Evolutionary conservation across 2,797 vertebrate genomes (phyloP), one percentile per base, ranked within the genome.

Genomic region (Lateolabrax maculatus): DNA sequence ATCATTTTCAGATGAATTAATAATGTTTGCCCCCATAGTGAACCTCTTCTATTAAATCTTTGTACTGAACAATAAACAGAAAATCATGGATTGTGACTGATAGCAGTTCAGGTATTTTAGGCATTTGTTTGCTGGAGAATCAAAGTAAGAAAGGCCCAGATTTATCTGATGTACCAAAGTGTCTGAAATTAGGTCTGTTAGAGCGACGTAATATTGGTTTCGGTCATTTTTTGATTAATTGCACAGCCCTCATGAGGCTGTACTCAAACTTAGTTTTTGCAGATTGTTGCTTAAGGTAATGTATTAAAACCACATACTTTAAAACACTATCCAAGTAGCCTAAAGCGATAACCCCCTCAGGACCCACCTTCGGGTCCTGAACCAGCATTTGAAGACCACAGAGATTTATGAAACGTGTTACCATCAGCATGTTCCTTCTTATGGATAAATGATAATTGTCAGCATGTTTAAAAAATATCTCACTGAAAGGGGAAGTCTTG

Each of bases 401-500:
- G 27, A 80, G 67, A 67, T 62, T 41, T 1, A 44, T 58, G 21
- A 31, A 51, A 48, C 66, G 27, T 84, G 77, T 76, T 62, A 18
- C 36, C 67, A 52, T 87, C 80, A 76, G 81, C 79, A 75, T 31
- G 51, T 81, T 84, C 44, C 43, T 53, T 52, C 43, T 63, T 53
- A 27, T 61, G 68, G 53, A 65, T 70, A 56, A 68, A 81, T 71
- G 52, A 11, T 58, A 27, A 46, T 81, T 73, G 66, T 84, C 84
- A 89, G 85, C 84, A 77, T 71, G 46, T 86, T 81, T 83, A 29
- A 48, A 63, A 48, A 63, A 16, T n/a, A 36, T 16, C 10, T 46
- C 21, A 29, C 4, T 57, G 23, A 73, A 87, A 82, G 73, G 66
- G 81, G 75, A 90, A 83, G 77, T 77, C 21, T 36, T 57, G 36